phyloP scores from a whole-genome alignment of 2,888 invertebrate genomes.

The Ganaspis brasiliensis region DNA sequence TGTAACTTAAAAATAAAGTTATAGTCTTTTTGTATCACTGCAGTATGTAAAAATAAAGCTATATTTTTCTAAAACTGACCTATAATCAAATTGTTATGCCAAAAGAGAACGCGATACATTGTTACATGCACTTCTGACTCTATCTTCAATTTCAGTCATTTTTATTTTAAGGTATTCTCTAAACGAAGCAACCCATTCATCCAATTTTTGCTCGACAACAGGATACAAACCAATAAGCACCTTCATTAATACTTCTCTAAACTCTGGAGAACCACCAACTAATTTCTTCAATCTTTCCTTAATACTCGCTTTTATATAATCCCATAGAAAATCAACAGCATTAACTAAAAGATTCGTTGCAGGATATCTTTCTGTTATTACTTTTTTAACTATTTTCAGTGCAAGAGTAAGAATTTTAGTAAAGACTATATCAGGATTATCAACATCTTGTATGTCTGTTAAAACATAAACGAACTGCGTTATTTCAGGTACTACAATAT shows the following conservation, averaged over 20 bases:
- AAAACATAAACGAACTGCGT: slow-evolving; percentile 47
- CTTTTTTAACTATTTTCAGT: slow-evolving; percentile 42
- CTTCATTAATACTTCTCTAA: slow-evolving; percentile 16
- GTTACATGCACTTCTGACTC: neutral
- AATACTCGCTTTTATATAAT: slow-evolving; percentile 10
- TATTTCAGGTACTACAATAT: slow-evolving; percentile 23
- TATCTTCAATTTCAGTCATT: neutral
- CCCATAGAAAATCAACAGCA: slow-evolving; percentile 23
- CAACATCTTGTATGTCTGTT: slow-evolving; percentile 42
- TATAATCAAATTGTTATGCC: slow-evolving; percentile 9
- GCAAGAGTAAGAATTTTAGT: slow-evolving; percentile 52
- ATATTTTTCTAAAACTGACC: neutral
- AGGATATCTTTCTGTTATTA: slow-evolving; percentile 1
- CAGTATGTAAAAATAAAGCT: neutral
- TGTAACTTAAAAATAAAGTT: neutral
- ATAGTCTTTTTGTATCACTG: neutral
- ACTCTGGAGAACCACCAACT: neutral
- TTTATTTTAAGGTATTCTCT: slow-evolving; percentile 32
- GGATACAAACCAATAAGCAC: neutral
- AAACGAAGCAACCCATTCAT: slow-evolving; percentile 26
- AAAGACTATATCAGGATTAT: slow-evolving; percentile 51
- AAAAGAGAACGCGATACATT: neutral
- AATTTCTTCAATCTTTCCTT: neutral
- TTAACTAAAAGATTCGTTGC: slow-evolving; percentile 7
- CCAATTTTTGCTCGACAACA: slow-evolving; percentile 1